These are phyloP conservation scores for Wasmannia auropunctata DNA, from an alignment of 1,140 invertebrate genomes.

Conservation along the genomic window DNA sequence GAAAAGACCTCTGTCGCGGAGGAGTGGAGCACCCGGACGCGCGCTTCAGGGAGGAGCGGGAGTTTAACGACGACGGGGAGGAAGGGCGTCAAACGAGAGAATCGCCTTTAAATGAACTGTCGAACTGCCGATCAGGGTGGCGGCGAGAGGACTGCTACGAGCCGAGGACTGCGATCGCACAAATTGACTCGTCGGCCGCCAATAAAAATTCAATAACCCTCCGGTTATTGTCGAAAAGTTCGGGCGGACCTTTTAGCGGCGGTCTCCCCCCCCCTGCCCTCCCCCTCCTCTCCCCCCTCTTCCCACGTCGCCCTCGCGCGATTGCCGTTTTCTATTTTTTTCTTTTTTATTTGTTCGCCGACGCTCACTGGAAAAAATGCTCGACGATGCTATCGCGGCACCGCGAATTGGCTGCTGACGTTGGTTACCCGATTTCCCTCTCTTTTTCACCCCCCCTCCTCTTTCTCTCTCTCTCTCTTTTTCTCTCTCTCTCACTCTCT, in stretches of 20 bases:
- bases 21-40: background rate
- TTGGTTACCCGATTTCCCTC: conserved; percentile 55
- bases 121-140: conserved; percentile 67
- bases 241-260: conserved; percentile 66
- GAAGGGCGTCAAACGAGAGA: conserved; percentile 3
- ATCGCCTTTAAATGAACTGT: conserved; percentile 76
- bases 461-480: too few relatives aligned
- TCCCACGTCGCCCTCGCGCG: conserved; percentile 4
- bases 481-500: background rate
- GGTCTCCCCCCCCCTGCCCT: background rate
- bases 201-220: conserved; percentile 83
- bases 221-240: conserved; percentile 74
- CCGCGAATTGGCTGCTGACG: conserved; percentile 72
- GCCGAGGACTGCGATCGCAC: conserved; percentile 70
- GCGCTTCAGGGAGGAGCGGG: background rate
- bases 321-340: conserved; percentile 7
- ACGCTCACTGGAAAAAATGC: conserved; percentile 70
- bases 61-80: conserved; percentile 11
- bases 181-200: conserved; percentile 80
- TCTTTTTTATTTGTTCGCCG: conserved; percentile 54
- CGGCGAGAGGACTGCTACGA: conserved; percentile 41
- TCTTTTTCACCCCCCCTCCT: background rate
- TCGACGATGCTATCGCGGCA: conserved; percentile 70
- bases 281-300: too few relatives aligned
- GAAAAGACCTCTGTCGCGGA: background rate